These are phyloP conservation scores for Drosophila takahashii DNA, from an alignment of 1,140 invertebrate genomes.

Conservation along the genomic window DNA sequence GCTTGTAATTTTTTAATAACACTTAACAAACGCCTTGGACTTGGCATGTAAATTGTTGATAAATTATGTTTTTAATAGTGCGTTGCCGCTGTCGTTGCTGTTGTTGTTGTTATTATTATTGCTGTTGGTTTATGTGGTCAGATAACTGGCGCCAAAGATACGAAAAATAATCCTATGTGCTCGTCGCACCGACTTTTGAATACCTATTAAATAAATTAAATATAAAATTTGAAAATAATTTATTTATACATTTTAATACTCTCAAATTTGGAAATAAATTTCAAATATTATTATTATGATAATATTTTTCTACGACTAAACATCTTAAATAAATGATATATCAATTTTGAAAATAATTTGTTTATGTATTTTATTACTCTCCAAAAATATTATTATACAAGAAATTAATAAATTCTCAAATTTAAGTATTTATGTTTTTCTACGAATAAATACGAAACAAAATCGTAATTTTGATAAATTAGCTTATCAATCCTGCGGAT, in stretches of 20 bases:
- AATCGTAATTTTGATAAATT: background rate
- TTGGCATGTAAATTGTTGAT: constrained; percentile 78
- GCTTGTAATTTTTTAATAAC: constrained; percentile 75
- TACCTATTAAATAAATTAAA: constrained; percentile 10
- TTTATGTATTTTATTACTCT: too few species aligned
- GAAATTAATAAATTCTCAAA: too few species aligned
- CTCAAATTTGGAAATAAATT: too few species aligned
- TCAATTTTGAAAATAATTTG: background rate
- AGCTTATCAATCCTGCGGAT: background rate
- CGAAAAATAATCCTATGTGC: constrained; percentile 15
- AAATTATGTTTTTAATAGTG: constrained; percentile 71
- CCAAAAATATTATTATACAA: too few species aligned
- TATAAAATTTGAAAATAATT: background rate
- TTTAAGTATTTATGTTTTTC: too few species aligned
- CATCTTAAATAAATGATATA: background rate
- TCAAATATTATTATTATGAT: too few species aligned
- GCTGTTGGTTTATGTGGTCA: constrained; percentile 32
- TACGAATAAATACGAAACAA: too few species aligned
- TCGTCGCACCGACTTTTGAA: background rate
- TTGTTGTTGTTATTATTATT: constrained; percentile 12
- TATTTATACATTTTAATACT: too few species aligned
- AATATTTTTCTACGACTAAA: too few species aligned
- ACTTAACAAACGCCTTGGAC: constrained; percentile 78
- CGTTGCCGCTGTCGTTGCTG: constrained; percentile 30
- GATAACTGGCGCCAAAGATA: constrained; percentile 59